Base-by-base conservation (phyloP, 2,888 invertebrate species). In the Phorcus lineatus region DNA sequence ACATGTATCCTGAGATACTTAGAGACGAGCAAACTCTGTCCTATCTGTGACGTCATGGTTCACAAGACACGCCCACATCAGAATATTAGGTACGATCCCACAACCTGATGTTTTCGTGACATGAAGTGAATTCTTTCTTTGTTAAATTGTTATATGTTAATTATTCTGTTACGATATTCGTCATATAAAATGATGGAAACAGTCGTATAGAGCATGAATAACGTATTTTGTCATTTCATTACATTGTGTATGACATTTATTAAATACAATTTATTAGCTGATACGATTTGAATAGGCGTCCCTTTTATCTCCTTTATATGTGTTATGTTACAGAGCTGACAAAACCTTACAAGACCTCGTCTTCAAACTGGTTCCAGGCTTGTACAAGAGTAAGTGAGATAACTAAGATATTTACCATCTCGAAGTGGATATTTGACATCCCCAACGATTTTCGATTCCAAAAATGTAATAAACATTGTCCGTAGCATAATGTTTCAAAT, bases 261-360 rank as follows among this genome's bases (percentile, higher is more conserved):
- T 1, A 6, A 47, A 6, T 47, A 47, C 47, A 47, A 11, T 47
- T 47, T 47, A 1, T 2, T 2, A 4, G n/a, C n/a, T n/a, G n/a
- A n/a, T n/a, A n/a, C n/a, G n/a, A n/a, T n/a, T n/a, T n/a, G n/a
- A n/a, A n/a, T n/a, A n/a, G n/a, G n/a, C 7, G 7, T 36, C 36
- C 36, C 7, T 7, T 36, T 36, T 36, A 36, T 7, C 4, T 36
- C 36, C 1, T 74, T 24, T 47, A 40, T n/a, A n/a, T 47, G 36
- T 6, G 13, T 31, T 47, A 47, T 47, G 40, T 88, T 89, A 79
- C 86, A 93, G 93, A 80, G 89, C 96, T 86, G 98, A 98, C 94
- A 97, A 97, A 92, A 97, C 97, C 53, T 94, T 98, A 78, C 98
- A 98, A 94, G 97, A 97, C 88, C 96, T 98, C 92, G 98, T 98